phyloP scores from a whole-genome alignment of 2,113 vertebrate species.

The Castor canadensis region DNA sequence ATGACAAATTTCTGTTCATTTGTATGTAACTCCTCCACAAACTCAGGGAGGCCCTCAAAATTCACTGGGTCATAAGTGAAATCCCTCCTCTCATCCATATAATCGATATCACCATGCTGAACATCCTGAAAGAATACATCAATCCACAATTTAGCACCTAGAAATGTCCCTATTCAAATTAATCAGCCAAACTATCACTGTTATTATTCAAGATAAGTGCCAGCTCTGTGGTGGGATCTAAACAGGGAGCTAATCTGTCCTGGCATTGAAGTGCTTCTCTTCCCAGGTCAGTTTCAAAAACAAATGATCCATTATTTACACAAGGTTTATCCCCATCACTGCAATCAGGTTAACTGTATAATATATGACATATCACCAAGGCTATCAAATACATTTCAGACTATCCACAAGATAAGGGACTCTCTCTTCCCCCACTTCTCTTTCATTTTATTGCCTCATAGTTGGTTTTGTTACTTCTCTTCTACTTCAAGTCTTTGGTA shows the following conservation, averaged over 20 bases:
- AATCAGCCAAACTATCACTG: background rate
- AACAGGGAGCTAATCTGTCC: background rate
- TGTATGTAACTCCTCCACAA: conserved; percentile 88
- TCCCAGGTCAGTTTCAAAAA: background rate
- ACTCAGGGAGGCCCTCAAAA: conserved; percentile 88
- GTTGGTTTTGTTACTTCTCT: background rate
- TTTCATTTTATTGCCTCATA: background rate
- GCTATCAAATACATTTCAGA: background rate
- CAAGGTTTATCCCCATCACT: background rate
- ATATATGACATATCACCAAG: background rate
- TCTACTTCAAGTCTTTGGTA: background rate
- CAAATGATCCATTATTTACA: background rate
- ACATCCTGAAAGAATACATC: conserved; percentile 87
- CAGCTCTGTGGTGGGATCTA: background rate
- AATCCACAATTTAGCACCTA: background rate
- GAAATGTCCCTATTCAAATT: background rate
- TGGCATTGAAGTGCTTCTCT: background rate
- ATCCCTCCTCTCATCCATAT: conserved; percentile 95
- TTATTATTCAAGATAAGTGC: background rate
- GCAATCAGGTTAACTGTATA: background rate
- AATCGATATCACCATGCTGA: conserved; percentile 96
- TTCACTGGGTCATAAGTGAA: conserved; percentile 92
- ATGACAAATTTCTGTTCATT: conserved; percentile 91
- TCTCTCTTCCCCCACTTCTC: background rate
- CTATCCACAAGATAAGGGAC: background rate